Conservation (phyloP, 2,113 vertebrate genomes). For the Psilopsiagon aymara region DNA sequence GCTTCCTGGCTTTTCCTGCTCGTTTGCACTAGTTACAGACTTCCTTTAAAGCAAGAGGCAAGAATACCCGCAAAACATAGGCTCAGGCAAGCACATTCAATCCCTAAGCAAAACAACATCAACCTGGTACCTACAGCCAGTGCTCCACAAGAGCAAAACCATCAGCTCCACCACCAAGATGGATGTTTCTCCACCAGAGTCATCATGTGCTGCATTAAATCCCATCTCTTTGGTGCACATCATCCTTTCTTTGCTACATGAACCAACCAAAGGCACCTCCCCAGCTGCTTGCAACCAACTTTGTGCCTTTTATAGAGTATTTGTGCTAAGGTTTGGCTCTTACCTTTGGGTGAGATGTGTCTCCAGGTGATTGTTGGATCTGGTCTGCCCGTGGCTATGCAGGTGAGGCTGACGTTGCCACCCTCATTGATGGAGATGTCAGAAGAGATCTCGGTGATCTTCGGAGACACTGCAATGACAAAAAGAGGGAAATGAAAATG, state of each 20-base stretch:
- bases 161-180: background rate
- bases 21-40: conserved; percentile 9
- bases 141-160: background rate
- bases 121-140: background rate
- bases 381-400: conserved; percentile 92
- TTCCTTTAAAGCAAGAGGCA: background rate
- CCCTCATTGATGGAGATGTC: conserved; percentile 96
- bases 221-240: accelerated
- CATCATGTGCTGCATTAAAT: background rate
- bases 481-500: conserved; percentile 4
- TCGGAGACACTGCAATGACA: conserved; percentile 89
- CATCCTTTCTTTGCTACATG: background rate
- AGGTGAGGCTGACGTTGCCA: conserved; percentile 92
- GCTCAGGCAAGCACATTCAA: background rate
- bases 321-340: background rate
- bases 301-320: background rate
- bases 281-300: accelerated
- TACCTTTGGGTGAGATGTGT: conserved; percentile 92
- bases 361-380: conserved; percentile 94
- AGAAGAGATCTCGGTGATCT: conserved; percentile 92
- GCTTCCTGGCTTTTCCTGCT: background rate
- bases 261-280: accelerated
- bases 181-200: background rate
- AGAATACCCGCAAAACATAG: background rate
- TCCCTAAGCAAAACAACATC: accelerated